These are phyloP conservation scores for Pegea sp. DNA, from an alignment of 23 tunicate species.

Conservation along the genomic window DNA sequence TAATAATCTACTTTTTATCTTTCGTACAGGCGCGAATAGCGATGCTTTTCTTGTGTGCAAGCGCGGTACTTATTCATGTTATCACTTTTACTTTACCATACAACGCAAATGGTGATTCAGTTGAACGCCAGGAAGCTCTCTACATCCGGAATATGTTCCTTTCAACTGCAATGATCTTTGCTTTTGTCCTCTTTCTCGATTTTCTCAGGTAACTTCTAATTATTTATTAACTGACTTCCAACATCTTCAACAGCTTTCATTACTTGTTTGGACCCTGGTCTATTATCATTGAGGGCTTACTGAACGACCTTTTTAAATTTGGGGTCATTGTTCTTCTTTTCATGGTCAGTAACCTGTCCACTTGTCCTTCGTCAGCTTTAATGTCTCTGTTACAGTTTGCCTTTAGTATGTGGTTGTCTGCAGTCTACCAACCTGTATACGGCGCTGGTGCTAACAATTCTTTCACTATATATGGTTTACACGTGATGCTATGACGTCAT, in stretches of 20 bases:
- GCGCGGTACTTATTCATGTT: slow-evolving; percentile 55
- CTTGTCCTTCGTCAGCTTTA: neutral
- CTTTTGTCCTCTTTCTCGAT: slow-evolving; percentile 65
- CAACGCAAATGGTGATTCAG: neutral
- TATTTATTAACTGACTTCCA: neutral
- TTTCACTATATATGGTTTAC: neutral
- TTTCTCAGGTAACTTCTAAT: slow-evolving; percentile 42
- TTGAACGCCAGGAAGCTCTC: slow-evolving; percentile 30
- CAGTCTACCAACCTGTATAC: slow-evolving; percentile 89
- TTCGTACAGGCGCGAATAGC: slow-evolving; percentile 18
- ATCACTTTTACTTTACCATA: slow-evolving; percentile 36
- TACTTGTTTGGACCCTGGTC: slow-evolving; percentile 96
- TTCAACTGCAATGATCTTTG: slow-evolving; percentile 73
- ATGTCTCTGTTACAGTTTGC: slow-evolving; percentile 26
- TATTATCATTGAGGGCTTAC: slow-evolving; percentile 74
- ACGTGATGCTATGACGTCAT: neutral
- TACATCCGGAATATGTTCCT: slow-evolving; percentile 70
- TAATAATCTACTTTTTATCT: neutral
- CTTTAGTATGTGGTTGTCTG: slow-evolving; percentile 88
- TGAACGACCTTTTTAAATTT: slow-evolving; percentile 67
- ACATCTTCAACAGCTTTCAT: slow-evolving; percentile 55
- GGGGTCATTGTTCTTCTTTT: slow-evolving; percentile 83
- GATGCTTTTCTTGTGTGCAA: slow-evolving; percentile 37
- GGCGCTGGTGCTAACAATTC: slow-evolving; percentile 10
- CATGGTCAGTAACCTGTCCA: slow-evolving; percentile 25